phyloP scores from a whole-genome alignment of 2,888 invertebrate genomes.

The Hetaerina titia region DNA sequence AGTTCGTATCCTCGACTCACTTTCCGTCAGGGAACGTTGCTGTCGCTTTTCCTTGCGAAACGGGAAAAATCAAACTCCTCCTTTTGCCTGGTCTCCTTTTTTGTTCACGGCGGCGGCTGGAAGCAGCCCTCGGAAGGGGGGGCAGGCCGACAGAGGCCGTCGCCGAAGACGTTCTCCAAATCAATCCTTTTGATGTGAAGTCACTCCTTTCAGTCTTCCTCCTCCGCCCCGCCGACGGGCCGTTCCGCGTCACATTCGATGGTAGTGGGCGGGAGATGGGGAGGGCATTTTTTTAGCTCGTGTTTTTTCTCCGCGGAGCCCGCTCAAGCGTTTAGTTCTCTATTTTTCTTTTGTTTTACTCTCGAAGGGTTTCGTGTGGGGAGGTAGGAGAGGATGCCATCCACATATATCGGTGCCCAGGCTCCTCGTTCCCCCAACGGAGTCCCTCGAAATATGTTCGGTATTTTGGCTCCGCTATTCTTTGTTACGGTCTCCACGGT shows the following conservation, averaged over 20 bases:
- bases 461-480: background rate
- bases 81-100: background rate
- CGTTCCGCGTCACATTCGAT: background rate
- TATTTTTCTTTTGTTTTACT: background rate
- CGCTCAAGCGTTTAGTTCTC: constrained; percentile 19
- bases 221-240: background rate
- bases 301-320: background rate
- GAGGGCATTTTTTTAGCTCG: background rate
- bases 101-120: background rate
- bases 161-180: background rate
- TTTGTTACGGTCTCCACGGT: background rate
- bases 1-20: background rate
- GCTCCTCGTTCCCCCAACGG: background rate
- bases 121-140: background rate
- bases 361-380: background rate
- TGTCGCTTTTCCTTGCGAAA: background rate
- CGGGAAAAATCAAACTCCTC: background rate
- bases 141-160: background rate
- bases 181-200: constrained; percentile 48
- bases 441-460: background rate
- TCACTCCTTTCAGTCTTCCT: background rate
- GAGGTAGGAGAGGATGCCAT: background rate
- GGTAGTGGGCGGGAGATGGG: background rate
- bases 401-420: background rate
- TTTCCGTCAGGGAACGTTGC: background rate